These are phyloP conservation scores for Pogonus chalceus DNA, from an alignment of 1,140 invertebrate species.

Conservation along the genomic window DNA sequence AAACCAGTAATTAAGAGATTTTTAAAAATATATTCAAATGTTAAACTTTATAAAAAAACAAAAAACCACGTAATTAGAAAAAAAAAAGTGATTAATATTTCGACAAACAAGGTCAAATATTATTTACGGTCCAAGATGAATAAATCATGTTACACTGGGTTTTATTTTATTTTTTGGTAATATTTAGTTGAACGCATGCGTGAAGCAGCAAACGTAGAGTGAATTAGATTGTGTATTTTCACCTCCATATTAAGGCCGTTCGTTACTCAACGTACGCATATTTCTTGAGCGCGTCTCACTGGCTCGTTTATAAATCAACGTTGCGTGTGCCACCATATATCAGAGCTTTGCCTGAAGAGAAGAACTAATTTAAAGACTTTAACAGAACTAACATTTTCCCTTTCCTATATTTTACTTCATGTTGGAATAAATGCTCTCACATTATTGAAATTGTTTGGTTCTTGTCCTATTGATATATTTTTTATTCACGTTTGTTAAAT, in stretches of 20 bases:
- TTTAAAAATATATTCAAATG: too few species aligned
- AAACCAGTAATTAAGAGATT: too few species aligned
- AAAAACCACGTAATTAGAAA: too few species aligned
- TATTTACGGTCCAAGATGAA: neutral
- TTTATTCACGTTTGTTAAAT: too few species aligned
- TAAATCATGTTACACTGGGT: neutral
- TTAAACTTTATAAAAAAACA: too few species aligned
- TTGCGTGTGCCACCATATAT: neutral
- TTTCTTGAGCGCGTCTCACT: neutral
- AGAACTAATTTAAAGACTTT: neutral
- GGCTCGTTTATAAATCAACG: neutral
- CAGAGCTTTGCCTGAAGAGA: neutral
- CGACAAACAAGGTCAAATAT: neutral
- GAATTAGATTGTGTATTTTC: slow-evolving; percentile 7
- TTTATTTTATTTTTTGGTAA: neutral
- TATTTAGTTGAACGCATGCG: neutral
- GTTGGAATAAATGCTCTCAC: too few species aligned
- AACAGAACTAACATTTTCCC: neutral
- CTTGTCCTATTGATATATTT: too few species aligned
- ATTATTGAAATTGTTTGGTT: too few species aligned
- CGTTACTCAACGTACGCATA: slow-evolving; percentile 4
- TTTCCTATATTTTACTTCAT: too few species aligned
- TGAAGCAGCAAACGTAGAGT: neutral
- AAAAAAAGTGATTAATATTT: too few species aligned
- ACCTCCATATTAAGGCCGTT: slow-evolving; percentile 6